A percentile compares a stretch with the other conserved stretches of the same genome.
phyloP scores from a whole-genome alignment of 2,113 vertebrate genomes.

The Mugil cephalus region DNA sequence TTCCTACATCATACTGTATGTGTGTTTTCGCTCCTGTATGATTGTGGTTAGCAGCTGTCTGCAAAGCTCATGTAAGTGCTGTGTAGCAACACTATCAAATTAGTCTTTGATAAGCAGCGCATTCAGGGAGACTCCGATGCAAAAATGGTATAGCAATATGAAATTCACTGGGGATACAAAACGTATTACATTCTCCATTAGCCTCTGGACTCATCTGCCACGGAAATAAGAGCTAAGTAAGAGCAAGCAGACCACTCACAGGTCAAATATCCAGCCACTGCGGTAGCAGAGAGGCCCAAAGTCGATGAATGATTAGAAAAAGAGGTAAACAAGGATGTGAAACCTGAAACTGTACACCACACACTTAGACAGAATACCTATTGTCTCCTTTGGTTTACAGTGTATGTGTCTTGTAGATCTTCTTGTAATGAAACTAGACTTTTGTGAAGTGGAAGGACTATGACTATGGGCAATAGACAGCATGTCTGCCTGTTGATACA shows the following conservation, averaged over 20 bases:
- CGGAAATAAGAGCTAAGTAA: constrained; percentile 57
- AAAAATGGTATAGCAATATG: constrained; percentile 38
- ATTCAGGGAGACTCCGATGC: constrained; percentile 40
- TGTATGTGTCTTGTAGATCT: not conserved
- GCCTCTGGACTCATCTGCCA: constrained; percentile 60
- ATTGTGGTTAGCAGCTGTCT: constrained; percentile 32
- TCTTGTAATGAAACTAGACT: constrained; percentile 16
- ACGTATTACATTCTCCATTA: constrained; percentile 66
- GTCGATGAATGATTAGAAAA: constrained; percentile 47
- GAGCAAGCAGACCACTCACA: constrained; percentile 60
- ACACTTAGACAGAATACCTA: constrained; percentile 8
- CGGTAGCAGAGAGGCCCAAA: constrained; percentile 31
- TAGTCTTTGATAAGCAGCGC: constrained; percentile 20
- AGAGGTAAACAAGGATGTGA: constrained; percentile 38
- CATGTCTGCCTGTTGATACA: no score
- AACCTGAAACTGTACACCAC: constrained; percentile 21
- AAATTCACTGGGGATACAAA: constrained; percentile 51
- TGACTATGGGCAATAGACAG: no score
- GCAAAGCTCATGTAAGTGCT: constrained; percentile 23
- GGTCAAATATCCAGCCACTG: constrained; percentile 57
- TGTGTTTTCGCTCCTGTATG: constrained; percentile 29
- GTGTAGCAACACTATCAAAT: constrained; percentile 24
- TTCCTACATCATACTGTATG: constrained; percentile 9
- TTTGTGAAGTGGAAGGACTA: constrained; percentile 1
- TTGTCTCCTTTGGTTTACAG: not conserved